Percentiles rank a stretch among this genome's conserved stretches.
phyloP scores from a whole-genome alignment of 2,888 invertebrate species.

The Cataglyphis albicans region DNA sequence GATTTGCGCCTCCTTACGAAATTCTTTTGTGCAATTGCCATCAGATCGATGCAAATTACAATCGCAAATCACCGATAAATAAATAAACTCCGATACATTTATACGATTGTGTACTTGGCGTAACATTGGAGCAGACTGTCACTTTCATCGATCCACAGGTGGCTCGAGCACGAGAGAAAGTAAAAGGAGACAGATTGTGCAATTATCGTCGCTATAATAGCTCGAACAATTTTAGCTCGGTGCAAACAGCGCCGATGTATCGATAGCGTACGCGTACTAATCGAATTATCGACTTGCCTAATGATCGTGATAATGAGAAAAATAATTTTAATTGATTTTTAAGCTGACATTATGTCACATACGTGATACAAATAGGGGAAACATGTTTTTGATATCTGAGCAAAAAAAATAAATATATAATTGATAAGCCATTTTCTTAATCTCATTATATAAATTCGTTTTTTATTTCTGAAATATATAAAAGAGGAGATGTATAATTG shows the following conservation, averaged over 20 bases:
- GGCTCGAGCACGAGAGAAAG: slow-evolving; percentile 72
- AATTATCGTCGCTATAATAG: slow-evolving; percentile 62
- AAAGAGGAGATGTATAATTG: background rate
- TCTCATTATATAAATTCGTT: background rate
- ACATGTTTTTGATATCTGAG: background rate
- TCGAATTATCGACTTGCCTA: background rate
- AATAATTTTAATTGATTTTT: background rate
- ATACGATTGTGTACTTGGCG: slow-evolving; percentile 22
- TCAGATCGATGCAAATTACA: background rate
- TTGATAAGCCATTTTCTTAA: background rate
- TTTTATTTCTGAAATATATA: too few species aligned
- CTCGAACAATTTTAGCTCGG: slow-evolving; percentile 61
- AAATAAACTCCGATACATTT: background rate
- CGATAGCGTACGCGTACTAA: background rate
- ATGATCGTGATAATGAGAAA: background rate
- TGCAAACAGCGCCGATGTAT: background rate
- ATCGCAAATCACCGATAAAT: background rate
- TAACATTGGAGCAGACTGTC: slow-evolving; percentile 70
- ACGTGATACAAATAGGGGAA: background rate
- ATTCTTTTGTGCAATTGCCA: background rate
- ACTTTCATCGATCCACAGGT: slow-evolving; percentile 71
- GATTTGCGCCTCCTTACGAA: too few species aligned
- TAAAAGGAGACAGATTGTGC: slow-evolving; percentile 70
- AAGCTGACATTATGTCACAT: background rate
- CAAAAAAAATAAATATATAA: background rate